Percentiles rank a stretch among this genome's conserved stretches.
phyloP scores from a whole-genome alignment of 2,888 invertebrate genomes.

The Cantharis flavilabris region DNA sequence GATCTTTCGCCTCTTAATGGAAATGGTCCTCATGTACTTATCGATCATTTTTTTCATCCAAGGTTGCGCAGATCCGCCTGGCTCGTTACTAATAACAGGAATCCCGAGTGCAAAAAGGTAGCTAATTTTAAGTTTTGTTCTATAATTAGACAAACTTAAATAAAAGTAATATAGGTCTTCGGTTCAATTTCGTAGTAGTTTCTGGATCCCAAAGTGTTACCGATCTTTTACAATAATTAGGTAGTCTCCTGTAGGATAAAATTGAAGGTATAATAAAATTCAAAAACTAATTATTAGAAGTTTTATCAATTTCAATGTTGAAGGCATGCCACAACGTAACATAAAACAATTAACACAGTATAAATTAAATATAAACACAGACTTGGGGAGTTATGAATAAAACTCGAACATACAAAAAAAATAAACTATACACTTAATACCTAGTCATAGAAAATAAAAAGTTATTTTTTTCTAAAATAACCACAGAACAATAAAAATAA shows the following conservation, averaged over 20 bases:
- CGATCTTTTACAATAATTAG: too few relatives aligned
- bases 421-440: background rate
- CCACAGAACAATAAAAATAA: background rate
- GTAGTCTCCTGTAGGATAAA: background rate
- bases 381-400: background rate
- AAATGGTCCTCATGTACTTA: too few relatives aligned
- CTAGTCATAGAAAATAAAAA: background rate
- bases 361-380: background rate
- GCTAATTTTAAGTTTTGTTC: too few relatives aligned
- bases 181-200: too few relatives aligned
- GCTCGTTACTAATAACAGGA: too few relatives aligned
- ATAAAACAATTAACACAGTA: background rate
- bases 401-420: background rate
- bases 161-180: too few relatives aligned
- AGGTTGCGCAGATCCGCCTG: too few relatives aligned
- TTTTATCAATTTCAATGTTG: background rate
- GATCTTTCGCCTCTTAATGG: too few relatives aligned
- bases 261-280: background rate
- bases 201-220: too few relatives aligned
- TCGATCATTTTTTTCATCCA: too few relatives aligned
- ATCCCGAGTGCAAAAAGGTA: too few relatives aligned
- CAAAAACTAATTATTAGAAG: background rate
- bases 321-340: background rate
- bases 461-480: background rate
- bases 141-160: too few relatives aligned